These are phyloP conservation scores for Diadumene lineata DNA, from an alignment of 92 coral and sea anemone species.

Conservation along the genomic window DNA sequence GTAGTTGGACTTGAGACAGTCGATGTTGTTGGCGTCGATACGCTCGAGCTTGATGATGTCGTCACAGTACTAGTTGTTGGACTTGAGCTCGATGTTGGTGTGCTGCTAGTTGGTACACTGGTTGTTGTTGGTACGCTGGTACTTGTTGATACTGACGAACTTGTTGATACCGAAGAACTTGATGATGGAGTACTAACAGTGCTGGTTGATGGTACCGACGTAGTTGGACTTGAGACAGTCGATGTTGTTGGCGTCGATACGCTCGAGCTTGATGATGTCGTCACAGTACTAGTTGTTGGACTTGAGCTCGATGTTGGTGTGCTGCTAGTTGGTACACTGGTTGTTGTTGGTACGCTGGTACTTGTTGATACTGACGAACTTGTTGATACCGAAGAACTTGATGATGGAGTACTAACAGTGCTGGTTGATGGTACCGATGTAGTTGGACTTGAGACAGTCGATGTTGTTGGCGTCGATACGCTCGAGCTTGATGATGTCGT, in stretches of 20 bases:
- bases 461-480: conserved; percentile 13
- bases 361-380: neutral
- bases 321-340: conserved; percentile 19
- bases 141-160: neutral
- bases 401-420: neutral
- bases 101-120: conserved; percentile 15
- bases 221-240: neutral
- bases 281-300: conserved; percentile 20
- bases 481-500: conserved; percentile 26
- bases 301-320: conserved; percentile 14
- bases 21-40: conserved; percentile 6
- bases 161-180: neutral
- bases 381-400: conserved; percentile 7
- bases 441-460: conserved; percentile 1
- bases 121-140: neutral
- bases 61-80: conserved; percentile 9
- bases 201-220: conserved; percentile 15
- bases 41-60: conserved; percentile 2
- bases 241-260: conserved; percentile 20
- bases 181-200: neutral
- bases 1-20: neutral
- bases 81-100: neutral
- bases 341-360: neutral
- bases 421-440: neutral
- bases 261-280: conserved; percentile 24